Conservation (phyloP, 2,113 vertebrate genomes). For the Neogale vison region DNA sequence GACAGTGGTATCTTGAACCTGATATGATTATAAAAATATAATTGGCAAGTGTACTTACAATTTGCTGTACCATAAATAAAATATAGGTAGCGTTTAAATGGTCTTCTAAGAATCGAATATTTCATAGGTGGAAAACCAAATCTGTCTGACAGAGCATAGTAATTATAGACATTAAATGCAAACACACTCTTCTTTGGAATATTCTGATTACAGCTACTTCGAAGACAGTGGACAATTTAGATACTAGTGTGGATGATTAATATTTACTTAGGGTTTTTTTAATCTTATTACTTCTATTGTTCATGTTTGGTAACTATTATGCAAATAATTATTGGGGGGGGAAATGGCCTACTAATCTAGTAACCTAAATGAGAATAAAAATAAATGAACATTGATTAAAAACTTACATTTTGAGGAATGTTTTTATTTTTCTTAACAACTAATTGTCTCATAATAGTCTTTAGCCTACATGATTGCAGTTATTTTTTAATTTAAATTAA, state of each 20-base stretch:
- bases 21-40: not conserved
- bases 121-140: not conserved
- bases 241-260: not conserved
- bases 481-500: conserved; percentile 52
- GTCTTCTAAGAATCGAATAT: not conserved
- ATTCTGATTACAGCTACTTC: not conserved
- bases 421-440: not conserved
- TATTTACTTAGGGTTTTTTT: conserved; percentile 2
- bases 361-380: conserved; percentile 31
- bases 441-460: conserved; percentile 22
- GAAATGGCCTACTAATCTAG: not conserved
- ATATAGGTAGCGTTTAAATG: not conserved
- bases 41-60: not conserved
- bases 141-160: not conserved
- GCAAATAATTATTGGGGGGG: conserved; percentile 9
- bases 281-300: not conserved
- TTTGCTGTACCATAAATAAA: not conserved
- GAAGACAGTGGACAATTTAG: not conserved
- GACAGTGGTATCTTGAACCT: not conserved
- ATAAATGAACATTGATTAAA: conserved; percentile 44
- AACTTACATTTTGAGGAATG: not conserved
- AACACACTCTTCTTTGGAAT: not conserved
- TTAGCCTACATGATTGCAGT: not conserved
- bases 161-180: not conserved
- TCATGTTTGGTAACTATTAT: conserved; percentile 36